Percentiles rank a stretch among this genome's conserved stretches.
Conservation (phyloP, 2,797 vertebrate genomes). For the Cottoperca gobio region DNA sequence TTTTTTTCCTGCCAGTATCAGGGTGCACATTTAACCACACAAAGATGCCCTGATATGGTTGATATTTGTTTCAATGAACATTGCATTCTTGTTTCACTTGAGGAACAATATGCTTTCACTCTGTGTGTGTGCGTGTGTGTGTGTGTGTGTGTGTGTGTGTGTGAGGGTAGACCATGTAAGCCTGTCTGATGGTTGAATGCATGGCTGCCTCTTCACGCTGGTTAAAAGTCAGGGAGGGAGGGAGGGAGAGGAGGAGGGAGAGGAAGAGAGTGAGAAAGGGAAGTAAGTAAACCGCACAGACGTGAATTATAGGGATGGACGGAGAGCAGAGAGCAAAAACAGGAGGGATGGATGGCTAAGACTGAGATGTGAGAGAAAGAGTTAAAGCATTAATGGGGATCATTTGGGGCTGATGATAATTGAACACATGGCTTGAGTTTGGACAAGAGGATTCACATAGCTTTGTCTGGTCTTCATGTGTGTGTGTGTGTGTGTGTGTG, state of each 20-base stretch:
- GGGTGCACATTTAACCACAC: constrained; percentile 63
- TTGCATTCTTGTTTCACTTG: constrained; percentile 58
- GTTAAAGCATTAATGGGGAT: constrained; percentile 80
- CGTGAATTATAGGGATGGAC: constrained; percentile 78
- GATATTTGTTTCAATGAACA: constrained; percentile 64
- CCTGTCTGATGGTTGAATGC: constrained; percentile 86
- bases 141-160: constrained; percentile 51
- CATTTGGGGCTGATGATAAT: constrained; percentile 82
- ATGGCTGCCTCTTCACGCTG: constrained; percentile 84
- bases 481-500: constrained; percentile 26
- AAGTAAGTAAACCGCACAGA: constrained; percentile 77
- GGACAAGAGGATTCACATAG: constrained; percentile 45
- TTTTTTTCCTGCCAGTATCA: constrained; percentile 51
- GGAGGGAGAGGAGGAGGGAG: constrained; percentile 47
- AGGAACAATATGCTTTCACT: constrained; percentile 60
- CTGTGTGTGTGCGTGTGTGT: constrained; percentile 49
- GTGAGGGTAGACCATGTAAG: constrained; percentile 70
- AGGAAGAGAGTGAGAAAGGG: constrained; percentile 70
- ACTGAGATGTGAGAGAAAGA: constrained; percentile 78
- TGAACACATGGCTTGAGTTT: constrained; percentile 80
- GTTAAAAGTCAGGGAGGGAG: constrained; percentile 78
- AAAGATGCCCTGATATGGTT: constrained; percentile 60
- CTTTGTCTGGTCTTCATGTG: constrained; percentile 43
- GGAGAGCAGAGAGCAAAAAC: constrained; percentile 63
- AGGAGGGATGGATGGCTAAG: constrained; percentile 67